Evolutionary conservation across 2,797 vertebrate species (phyloP).

Genomic region (Diplodus sargus): DNA sequence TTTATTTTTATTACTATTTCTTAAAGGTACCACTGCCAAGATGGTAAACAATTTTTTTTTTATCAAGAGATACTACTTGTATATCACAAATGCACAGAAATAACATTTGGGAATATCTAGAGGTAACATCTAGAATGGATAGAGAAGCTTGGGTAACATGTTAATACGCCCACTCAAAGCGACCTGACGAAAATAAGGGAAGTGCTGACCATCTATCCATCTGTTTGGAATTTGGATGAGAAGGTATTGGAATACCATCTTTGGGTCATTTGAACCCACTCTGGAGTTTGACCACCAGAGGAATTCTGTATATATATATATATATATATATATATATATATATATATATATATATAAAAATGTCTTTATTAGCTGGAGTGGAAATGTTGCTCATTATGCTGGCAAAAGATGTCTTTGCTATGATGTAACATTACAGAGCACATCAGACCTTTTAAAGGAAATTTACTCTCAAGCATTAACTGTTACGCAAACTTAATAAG

Average conservation of each 20-base stretch:
- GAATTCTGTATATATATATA: too few relatives aligned
- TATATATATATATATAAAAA: too few relatives aligned
- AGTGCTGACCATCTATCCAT: too few relatives aligned
- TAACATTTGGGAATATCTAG: too few relatives aligned
- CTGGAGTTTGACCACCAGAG: not conserved
- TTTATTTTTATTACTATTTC: too few relatives aligned
- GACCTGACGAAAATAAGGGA: not conserved
- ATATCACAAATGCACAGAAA: too few relatives aligned
- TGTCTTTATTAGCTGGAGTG: conserved; percentile 24
- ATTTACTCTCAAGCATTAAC: conserved; percentile 75
- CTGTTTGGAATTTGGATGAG: not conserved
- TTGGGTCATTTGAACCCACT: conserved; percentile 1
- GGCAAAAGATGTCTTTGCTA: conserved; percentile 56
- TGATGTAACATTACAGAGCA: conserved; percentile 53
- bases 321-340: too few relatives aligned
- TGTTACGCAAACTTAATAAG: conserved; percentile 78
- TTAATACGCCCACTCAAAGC: not conserved
- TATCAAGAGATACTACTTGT: too few relatives aligned
- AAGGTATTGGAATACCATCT: conserved; percentile 1
- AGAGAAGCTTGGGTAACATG: not conserved
- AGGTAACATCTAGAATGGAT: too few relatives aligned
- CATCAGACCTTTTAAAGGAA: conserved; percentile 65
- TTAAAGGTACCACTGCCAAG: too few relatives aligned
- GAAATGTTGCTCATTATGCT: conserved; percentile 50
- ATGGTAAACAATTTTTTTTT: too few relatives aligned